These are phyloP conservation scores for Reinhardtius hippoglossoides DNA, from an alignment of 2,113 vertebrate species.

Conservation along the genomic window DNA sequence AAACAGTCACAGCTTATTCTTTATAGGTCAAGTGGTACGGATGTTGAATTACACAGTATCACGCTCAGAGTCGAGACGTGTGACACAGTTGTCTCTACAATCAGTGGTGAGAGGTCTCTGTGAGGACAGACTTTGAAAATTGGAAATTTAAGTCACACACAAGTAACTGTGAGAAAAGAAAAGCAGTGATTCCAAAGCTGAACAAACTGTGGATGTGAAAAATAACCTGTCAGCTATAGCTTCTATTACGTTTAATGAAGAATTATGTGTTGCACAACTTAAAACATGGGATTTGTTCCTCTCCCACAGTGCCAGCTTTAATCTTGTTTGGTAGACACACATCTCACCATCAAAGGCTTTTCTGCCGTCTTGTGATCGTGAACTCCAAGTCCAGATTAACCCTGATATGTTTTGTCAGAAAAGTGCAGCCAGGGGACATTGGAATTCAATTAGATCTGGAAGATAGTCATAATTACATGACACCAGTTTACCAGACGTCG, in stretches of 20 bases:
- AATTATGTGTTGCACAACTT: not conserved
- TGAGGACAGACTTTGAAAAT: not conserved
- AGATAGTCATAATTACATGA: slow-evolving; percentile 15
- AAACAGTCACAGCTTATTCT: not conserved
- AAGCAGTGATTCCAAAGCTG: not conserved
- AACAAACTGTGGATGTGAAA: not conserved
- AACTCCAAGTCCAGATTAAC: slow-evolving; percentile 32
- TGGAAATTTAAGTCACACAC: not conserved
- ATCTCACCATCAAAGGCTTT: slow-evolving; percentile 38
- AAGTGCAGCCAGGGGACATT: slow-evolving; percentile 23
- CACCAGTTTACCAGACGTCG: slow-evolving; percentile 5
- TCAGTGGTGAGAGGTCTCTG: slow-evolving; percentile 25
- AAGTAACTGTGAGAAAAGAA: not conserved
- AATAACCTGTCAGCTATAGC: not conserved
- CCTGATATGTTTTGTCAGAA: slow-evolving; percentile 11
- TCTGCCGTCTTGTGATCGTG: slow-evolving; percentile 45
- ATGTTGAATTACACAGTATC: slow-evolving; percentile 7
- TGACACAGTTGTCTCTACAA: slow-evolving; percentile 7
- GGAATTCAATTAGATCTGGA: slow-evolving; percentile 37
- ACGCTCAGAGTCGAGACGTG: slow-evolving; percentile 13
- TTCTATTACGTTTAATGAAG: not conserved
- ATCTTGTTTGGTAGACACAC: slow-evolving; percentile 43
- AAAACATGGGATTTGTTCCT: slow-evolving; percentile 16
- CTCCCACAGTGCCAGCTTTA: not conserved
- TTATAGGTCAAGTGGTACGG: slow-evolving; percentile 21